Conservation (phyloP, 2,797 vertebrate genomes). For the Gymnopithys bicolor region DNA sequence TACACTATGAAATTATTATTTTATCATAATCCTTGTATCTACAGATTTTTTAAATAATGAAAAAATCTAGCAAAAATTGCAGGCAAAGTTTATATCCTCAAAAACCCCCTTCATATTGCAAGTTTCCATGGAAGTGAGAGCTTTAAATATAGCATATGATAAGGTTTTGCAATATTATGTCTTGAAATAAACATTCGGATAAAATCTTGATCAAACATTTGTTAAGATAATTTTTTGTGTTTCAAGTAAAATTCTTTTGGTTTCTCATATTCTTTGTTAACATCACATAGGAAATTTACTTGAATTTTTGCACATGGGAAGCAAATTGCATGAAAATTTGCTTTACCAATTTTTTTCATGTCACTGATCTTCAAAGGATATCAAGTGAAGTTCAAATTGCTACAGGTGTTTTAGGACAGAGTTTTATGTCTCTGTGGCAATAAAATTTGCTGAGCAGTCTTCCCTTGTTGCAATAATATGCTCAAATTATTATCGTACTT, state of each 20-base stretch:
- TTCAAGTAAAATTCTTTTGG: neutral
- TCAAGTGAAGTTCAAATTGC: neutral
- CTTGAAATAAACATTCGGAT: neutral
- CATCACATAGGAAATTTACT: neutral
- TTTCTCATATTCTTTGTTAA: neutral
- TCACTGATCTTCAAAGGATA: neutral
- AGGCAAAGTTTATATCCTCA: neutral
- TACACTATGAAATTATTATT: neutral
- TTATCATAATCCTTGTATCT: neutral
- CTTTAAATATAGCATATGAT: neutral
- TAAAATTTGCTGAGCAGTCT: neutral
- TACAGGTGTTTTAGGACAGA: neutral
- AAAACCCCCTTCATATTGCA: fast-evolving
- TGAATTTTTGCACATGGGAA: neutral
- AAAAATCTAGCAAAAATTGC: neutral
- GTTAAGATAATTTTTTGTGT: too few species aligned
- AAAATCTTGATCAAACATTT: neutral
- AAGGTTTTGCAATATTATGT: neutral
- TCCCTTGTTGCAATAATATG: neutral
- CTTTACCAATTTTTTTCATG: neutral
- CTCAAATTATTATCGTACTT: neutral
- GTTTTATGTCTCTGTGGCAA: neutral
- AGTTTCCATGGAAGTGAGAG: neutral
- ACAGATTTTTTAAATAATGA: neutral
- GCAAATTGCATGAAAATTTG: neutral